Evolutionary conservation across 2,888 invertebrate genomes (phyloP), one percentile per base, ranked within the genome.

Genomic region (Tillus elongatus): DNA sequence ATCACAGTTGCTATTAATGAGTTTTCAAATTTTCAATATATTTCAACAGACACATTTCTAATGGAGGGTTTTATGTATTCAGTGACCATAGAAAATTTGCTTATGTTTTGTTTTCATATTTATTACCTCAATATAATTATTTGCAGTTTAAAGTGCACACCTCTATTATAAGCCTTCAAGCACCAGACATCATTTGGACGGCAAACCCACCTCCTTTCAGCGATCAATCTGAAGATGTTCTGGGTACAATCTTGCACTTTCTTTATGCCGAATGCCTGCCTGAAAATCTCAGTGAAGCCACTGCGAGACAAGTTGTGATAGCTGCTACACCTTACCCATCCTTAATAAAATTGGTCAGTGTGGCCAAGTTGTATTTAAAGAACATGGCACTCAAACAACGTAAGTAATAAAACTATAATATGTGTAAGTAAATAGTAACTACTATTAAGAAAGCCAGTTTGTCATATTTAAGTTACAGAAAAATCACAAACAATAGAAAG

Each of bases 221-320:
- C 39, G 72, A 72, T 40, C 58, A 78, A 30, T 71, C 73, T 1
- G 73, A 75, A 44, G 74, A 74, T 51, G 74, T 78, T n/a, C 52
- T 79, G 27, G 69, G 70, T 33, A 72, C 75, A 4, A 70, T 75
- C 13, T 58, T 80, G 13, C 74, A 79, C 58, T 80, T 72, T 62
- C 59, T 79, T 15, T 80, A 80, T 52, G 69, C 76, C 1, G 77
- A 79, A 55, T 75, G 77, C 47, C 61, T 80, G 49, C 75, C 79
- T 16, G 60, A 68, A 12, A 72, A 71, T 37, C 58, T 79, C 48
- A 69, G 70, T 9, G 75, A 75, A 53, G 68, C 69, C 14, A 71
- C 73, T 4, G 77, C 76, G 13, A 65, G 68, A 37, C 69, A 70
- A 46, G 72, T 78, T 40, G 69, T 77, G 13, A 60, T 64, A 40